phyloP scores from a whole-genome alignment of 2,113 vertebrate genomes.

The Oophaga pumilio region DNA sequence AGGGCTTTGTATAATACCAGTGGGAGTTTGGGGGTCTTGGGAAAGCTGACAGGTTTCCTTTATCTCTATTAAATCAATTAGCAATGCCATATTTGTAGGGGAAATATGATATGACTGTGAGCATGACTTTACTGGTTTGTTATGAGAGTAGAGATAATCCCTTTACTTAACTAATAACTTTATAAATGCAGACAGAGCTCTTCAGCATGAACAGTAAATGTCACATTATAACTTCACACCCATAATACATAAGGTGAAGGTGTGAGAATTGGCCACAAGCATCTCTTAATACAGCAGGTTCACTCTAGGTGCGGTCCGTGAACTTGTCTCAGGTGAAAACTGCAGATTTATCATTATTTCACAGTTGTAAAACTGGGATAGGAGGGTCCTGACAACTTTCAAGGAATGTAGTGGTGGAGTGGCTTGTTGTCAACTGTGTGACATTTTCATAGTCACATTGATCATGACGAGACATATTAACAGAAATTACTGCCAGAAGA shows the following conservation, averaged over 20 bases:
- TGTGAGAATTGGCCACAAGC: neutral
- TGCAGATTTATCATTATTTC: neutral
- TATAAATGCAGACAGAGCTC: neutral
- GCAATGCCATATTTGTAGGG: neutral
- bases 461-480: no score
- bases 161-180: neutral
- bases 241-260: neutral
- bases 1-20: no score
- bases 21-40: no score
- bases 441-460: neutral
- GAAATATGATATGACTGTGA: neutral
- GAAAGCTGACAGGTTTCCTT: no score
- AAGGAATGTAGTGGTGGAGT: neutral
- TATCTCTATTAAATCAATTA: neutral
- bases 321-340: neutral
- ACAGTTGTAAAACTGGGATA: neutral
- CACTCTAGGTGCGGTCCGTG: neutral
- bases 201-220: neutral
- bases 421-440: neutral
- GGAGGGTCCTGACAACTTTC: neutral
- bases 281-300: neutral
- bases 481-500: no score
- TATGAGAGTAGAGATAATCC: neutral
- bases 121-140: neutral
- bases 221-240: neutral